Base-by-base conservation (phyloP, 1,140 invertebrate species). In the Drosophila bifasciata region DNA sequence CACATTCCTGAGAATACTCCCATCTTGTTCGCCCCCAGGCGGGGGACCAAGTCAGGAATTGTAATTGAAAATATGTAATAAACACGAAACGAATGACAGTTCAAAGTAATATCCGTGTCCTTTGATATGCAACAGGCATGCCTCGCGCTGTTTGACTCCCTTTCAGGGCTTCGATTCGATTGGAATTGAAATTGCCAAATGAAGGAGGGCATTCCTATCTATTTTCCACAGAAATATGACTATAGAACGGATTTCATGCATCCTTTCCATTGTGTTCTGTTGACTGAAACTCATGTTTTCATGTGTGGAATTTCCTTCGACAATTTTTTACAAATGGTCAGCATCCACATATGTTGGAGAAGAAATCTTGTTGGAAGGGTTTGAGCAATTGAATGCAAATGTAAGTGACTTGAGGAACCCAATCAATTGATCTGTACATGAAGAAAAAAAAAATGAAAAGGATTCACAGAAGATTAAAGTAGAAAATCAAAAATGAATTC, bases 11-110 rank as follows among this genome's bases (percentile, higher is more conserved):
- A 4, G 32, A 11, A 5, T 5, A 32, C 32, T 11, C 32, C 3
- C 3, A 36, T 4, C 17, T 25, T 46, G 25, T n/a, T n/a, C n/a
- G n/a, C 4, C 2, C 5, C 2, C n/a, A 16, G 21, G 11, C 13
- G 62, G 5, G 3, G 9, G n/a, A 8, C 28, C 23, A 11, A 50
- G 8, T 19, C 16, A 19, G 8, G n/a, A 17, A 41, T 60, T 43
- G 11, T 56, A 68, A 68, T 68, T 68, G 50, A 68, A 56, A 46
- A 46, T 25, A 7, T 46, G 0, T 39, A 19, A 19, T 39, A 55
- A 28, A n/a, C 25, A 41, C 41, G 39, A 66, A 43, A 53, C 40
- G 32, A 68, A 44, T 41, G 44, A 17, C 49, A 41, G 16, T 52
- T 61, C 58, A 52, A 61, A 61, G 48, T 4, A 41, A 55, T 41